phyloP scores from a whole-genome alignment of 2,113 vertebrate species.

The Eudyptes chrysolophus region DNA sequence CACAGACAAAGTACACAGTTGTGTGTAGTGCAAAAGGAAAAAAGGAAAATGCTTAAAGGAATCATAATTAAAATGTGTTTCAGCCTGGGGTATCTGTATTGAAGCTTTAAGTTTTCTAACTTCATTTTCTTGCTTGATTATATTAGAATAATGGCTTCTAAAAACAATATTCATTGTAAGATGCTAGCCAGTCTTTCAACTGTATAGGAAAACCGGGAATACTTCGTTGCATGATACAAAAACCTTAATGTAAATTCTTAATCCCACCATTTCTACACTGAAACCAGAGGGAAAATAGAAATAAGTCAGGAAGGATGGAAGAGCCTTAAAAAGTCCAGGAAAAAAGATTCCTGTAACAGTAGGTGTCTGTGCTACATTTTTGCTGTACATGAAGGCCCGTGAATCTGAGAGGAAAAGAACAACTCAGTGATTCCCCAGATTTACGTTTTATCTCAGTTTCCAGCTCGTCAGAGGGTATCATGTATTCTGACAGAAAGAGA shows the following conservation, averaged over 20 bases:
- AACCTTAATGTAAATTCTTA: not conserved
- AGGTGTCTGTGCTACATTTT: not conserved
- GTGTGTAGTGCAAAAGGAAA: not conserved
- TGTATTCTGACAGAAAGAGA: not conserved
- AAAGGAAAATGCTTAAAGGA: not conserved
- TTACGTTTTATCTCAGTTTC: not conserved
- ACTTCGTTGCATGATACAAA: not conserved
- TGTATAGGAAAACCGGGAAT: not conserved
- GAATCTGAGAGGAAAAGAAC: not conserved
- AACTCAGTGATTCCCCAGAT: not conserved
- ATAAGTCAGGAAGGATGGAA: not conserved
- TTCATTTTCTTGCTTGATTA: not conserved
- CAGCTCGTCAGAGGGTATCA: not conserved
- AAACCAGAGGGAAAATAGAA: not conserved
- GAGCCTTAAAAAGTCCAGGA: not conserved
- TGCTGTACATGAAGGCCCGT: not conserved
- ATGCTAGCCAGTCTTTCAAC: not conserved
- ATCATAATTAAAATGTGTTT: not conserved
- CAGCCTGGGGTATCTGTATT: not conserved
- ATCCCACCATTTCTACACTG: not conserved
- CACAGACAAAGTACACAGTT: not conserved
- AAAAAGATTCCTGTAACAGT: not conserved
- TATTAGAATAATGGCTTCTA: not conserved
- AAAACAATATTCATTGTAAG: not conserved
- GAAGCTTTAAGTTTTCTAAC: not conserved